A percentile compares a stretch with the other conserved stretches of the same genome.
Conservation (phyloP, 2,888 invertebrate species). For the Lasioglossum morio region DNA sequence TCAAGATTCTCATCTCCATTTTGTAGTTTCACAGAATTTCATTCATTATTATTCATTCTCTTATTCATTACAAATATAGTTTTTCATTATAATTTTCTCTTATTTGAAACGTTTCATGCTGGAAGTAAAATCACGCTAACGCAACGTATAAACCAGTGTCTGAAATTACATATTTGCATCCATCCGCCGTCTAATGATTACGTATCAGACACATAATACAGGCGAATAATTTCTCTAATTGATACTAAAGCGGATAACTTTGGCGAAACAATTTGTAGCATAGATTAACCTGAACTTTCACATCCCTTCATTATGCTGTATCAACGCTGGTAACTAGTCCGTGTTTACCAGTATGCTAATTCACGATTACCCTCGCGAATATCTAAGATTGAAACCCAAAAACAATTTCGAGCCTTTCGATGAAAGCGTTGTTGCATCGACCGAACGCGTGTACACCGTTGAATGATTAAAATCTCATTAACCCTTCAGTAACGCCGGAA, state of each 20-base stretch:
- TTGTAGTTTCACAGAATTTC: no score
- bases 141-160: not conserved
- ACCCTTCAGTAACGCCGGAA: not conserved
- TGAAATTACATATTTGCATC: not conserved
- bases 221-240: not conserved
- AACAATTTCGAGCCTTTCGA: not conserved
- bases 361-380: not conserved
- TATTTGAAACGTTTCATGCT: no score
- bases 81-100: no score
- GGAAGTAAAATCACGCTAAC: no score
- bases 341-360: not conserved
- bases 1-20: not conserved
- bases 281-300: not conserved
- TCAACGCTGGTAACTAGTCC: not conserved
- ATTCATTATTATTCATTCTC: no score
- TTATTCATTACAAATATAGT: no score
- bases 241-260: not conserved
- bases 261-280: not conserved
- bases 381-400: not conserved
- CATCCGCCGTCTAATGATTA: not conserved
- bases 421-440: not conserved
- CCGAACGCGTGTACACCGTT: not conserved
- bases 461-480: slow-evolving; percentile 4
- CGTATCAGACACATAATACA: not conserved
- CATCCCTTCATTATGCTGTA: not conserved